Evolutionary conservation across 2,888 invertebrate species (phyloP).

Genomic region (Homarus gammarus): DNA sequence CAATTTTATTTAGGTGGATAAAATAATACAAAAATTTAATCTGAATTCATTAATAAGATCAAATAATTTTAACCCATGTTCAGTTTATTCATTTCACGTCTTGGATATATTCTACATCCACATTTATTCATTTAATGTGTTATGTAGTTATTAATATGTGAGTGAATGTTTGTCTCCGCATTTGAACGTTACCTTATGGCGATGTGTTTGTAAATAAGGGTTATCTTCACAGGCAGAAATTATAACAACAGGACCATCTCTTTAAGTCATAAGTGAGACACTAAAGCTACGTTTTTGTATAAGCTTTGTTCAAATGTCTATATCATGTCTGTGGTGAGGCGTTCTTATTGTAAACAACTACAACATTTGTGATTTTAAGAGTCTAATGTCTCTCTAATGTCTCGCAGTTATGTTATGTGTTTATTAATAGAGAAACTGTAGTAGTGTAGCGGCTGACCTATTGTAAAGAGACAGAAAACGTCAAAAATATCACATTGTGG

Average conservation of each 20-base stretch:
- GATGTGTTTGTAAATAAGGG: slow-evolving; percentile 12
- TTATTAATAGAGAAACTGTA: neutral
- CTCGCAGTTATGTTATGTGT: no score
- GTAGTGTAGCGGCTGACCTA: neutral
- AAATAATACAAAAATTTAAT: no score
- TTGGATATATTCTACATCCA: no score
- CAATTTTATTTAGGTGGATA: no score
- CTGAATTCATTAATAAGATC: no score
- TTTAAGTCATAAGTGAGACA: neutral
- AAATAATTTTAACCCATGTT: no score
- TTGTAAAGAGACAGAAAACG: neutral
- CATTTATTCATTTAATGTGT: no score
- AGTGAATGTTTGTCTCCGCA: slow-evolving; percentile 5
- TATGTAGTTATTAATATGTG: neutral
- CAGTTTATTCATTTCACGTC: no score
- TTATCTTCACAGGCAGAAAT: neutral
- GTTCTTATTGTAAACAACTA: no score
- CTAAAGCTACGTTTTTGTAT: neutral
- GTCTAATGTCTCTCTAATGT: no score
- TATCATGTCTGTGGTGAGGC: neutral
- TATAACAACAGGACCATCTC: neutral
- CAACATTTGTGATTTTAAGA: no score
- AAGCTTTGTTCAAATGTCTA: neutral
- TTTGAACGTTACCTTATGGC: neutral
- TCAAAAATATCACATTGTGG: neutral